phyloP scores from a whole-genome alignment of 2,113 vertebrate species.

The Lepidothrix coronata region DNA sequence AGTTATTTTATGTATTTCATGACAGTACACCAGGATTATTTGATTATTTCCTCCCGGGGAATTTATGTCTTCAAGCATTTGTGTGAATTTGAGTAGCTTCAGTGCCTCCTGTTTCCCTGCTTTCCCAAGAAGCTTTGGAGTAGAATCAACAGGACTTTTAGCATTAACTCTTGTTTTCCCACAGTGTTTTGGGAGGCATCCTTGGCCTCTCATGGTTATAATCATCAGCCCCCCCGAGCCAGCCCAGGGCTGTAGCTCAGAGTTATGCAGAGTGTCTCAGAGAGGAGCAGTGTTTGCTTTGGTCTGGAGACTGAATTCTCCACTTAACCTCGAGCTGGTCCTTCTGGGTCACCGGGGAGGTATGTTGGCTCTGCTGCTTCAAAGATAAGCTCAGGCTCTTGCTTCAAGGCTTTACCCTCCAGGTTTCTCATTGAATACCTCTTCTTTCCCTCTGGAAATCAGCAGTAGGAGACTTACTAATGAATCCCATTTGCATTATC shows the following conservation, averaged over 20 bases:
- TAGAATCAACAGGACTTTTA: background rate
- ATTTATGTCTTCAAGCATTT: background rate
- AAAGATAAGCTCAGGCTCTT: background rate
- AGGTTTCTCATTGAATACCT: background rate
- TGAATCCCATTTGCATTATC: background rate
- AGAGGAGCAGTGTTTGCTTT: conserved; percentile 2
- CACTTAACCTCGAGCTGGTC: background rate
- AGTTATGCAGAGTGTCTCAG: background rate
- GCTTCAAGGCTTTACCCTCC: background rate
- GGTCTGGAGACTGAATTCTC: background rate
- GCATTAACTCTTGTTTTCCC: fast-evolving
- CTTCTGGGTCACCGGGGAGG: background rate
- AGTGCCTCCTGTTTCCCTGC: background rate
- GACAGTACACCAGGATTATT: background rate
- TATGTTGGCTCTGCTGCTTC: background rate
- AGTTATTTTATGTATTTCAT: background rate
- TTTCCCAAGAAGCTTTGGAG: background rate
- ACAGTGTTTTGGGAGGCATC: background rate
- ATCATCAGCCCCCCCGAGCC: background rate
- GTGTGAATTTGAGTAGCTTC: background rate
- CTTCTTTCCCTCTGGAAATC: background rate
- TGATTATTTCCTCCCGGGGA: background rate
- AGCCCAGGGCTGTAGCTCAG: background rate
- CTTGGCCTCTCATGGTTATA: background rate
- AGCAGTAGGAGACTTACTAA: background rate